These are phyloP conservation scores for Amphiprion clarkii DNA, from an alignment of 2,797 vertebrate species.

Conservation along the genomic window DNA sequence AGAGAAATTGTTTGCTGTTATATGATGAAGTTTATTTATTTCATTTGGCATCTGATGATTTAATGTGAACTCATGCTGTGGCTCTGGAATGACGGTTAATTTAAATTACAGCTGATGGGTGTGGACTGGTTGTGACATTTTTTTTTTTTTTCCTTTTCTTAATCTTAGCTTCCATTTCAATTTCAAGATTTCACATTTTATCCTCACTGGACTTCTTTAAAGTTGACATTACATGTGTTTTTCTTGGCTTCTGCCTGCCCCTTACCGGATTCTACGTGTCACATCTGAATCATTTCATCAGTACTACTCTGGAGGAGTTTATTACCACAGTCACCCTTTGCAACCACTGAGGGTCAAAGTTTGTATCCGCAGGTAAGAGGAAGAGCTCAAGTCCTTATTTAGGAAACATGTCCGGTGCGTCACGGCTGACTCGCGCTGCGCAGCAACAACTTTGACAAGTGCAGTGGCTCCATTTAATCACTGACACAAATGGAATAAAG, in stretches of 20 bases:
- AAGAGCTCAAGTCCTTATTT: constrained; percentile 44
- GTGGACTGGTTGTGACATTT: not conserved
- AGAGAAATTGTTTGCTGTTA: not conserved
- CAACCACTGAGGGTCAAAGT: not conserved
- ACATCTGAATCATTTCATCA: not conserved
- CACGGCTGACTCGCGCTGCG: constrained; percentile 8
- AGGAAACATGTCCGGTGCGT: constrained; percentile 45
- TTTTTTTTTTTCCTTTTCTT: no score
- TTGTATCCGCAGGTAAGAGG: constrained; percentile 10
- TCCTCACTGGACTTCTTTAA: not conserved
- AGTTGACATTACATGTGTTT: not conserved
- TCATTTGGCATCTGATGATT: constrained; percentile 32
- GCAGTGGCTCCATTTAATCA: constrained; percentile 29
- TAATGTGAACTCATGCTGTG: not conserved
- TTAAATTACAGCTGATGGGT: constrained; percentile 1
- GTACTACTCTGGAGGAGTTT: not conserved
- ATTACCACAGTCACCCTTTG: not conserved
- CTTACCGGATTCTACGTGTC: not conserved
- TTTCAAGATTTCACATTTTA: no score
- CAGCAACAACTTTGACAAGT: constrained; percentile 54
- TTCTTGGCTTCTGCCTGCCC: not conserved
- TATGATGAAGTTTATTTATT: constrained; percentile 8
- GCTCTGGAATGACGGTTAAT: constrained; percentile 15
- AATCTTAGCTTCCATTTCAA: not conserved
- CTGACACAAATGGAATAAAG: constrained; percentile 41